A percentile compares a stretch with the other conserved stretches of the same genome.
Evolutionary conservation across 2,113 vertebrate species (phyloP).

Genomic region (Leptocoma aspasia): DNA sequence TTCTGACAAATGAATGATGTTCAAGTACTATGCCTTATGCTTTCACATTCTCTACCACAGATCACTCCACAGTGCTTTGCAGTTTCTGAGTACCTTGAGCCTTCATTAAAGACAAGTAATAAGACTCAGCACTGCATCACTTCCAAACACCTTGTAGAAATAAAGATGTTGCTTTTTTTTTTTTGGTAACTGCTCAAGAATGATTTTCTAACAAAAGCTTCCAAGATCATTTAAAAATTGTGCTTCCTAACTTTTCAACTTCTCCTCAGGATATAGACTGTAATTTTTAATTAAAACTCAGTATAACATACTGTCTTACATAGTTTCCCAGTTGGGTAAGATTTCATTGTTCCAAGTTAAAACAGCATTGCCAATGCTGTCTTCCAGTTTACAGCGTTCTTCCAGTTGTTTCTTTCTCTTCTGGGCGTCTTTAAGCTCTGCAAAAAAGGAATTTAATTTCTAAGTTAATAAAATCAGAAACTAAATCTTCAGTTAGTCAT

Average conservation of each 20-base stretch:
- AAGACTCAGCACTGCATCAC: background rate
- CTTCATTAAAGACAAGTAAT: background rate
- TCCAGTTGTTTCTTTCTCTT: conserved; percentile 86
- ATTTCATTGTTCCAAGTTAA: conserved; percentile 92
- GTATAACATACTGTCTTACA: conserved; percentile 75
- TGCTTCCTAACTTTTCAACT: background rate
- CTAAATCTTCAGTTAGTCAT: background rate
- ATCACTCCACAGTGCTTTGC: background rate
- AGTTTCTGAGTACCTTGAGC: background rate
- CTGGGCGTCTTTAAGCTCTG: conserved; percentile 90
- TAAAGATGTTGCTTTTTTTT: background rate
- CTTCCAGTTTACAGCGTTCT: conserved; percentile 88
- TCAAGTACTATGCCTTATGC: background rate
- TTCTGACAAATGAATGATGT: background rate
- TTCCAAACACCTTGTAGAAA: background rate
- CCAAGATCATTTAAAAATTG: background rate
- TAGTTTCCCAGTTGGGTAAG: conserved; percentile 88
- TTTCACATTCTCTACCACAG: background rate
- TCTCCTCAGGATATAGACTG: background rate
- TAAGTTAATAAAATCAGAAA: background rate
- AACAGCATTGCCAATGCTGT: conserved; percentile 86
- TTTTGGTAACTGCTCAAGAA: background rate
- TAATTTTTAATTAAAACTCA: conserved; percentile 1
- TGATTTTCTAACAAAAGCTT: background rate
- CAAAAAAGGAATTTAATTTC: background rate